Conservation (phyloP, 2,113 vertebrate species). For the Clarias gariepinus region DNA sequence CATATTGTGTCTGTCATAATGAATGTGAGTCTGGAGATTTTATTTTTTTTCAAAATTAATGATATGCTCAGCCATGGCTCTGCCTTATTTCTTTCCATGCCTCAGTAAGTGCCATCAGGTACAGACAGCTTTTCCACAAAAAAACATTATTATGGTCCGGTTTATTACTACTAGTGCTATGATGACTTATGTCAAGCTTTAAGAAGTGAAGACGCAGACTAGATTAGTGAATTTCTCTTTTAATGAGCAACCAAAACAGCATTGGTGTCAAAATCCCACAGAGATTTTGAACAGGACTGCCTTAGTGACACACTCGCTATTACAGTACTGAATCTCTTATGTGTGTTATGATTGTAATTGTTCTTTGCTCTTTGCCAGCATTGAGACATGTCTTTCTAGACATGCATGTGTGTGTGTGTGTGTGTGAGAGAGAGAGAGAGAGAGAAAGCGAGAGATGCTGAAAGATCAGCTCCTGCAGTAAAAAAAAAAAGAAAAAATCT, state of each 20-base stretch:
- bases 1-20: slow-evolving; percentile 9
- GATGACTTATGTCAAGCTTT: not conserved
- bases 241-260: slow-evolving; percentile 10
- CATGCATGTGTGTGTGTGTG: not conserved
- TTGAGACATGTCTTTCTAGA: not conserved
- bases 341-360: slow-evolving; percentile 11
- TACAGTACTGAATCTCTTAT: not conserved
- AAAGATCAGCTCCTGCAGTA: slow-evolving; percentile 27
- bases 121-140: not conserved
- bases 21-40: slow-evolving; percentile 11
- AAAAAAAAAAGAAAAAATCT: no score
- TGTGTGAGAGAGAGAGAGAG: no score
- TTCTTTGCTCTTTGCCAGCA: not conserved
- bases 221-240: slow-evolving; percentile 15
- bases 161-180: slow-evolving; percentile 13
- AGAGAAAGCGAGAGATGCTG: slow-evolving; percentile 22
- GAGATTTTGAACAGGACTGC: slow-evolving; percentile 18
- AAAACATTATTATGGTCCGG: not conserved
- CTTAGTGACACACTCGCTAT: not conserved
- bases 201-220: not conserved
- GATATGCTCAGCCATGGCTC: not conserved
- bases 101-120: slow-evolving; percentile 10
- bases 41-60: not conserved
- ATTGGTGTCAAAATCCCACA: slow-evolving; percentile 9
- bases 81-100: not conserved